Percentiles rank a stretch among this genome's conserved stretches.
Evolutionary conservation across 2,888 invertebrate genomes (phyloP).

Genomic region (Sarcophaga subvicina): DNA sequence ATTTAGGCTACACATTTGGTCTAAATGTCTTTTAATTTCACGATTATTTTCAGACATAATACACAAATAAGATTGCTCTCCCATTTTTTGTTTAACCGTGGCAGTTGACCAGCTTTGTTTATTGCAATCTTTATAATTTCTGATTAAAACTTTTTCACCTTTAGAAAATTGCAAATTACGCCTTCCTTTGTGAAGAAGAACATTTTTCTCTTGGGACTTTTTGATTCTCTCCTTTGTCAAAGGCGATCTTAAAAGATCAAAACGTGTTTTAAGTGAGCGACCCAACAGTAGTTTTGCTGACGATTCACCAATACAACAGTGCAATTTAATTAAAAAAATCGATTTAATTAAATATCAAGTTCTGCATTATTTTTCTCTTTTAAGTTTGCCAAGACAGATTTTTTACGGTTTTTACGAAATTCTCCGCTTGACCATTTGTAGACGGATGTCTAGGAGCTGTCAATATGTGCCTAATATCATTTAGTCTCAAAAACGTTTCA

Average conservation of each 20-base stretch:
- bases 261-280: conserved; percentile 54
- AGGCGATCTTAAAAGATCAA: conserved; percentile 59
- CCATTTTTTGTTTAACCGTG: conserved; percentile 36
- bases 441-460: conserved; percentile 21
- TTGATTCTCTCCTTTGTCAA: conserved; percentile 49
- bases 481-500: not conserved
- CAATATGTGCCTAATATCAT: conserved; percentile 6
- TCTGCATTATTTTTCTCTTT: conserved; percentile 31
- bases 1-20: too few relatives aligned
- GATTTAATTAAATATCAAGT: conserved; percentile 27
- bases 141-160: conserved; percentile 48
- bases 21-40: too few relatives aligned
- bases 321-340: conserved; percentile 15
- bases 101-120: conserved; percentile 59
- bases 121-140: conserved; percentile 61
- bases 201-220: conserved; percentile 34
- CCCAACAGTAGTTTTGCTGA: conserved; percentile 59
- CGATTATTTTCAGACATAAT: too few relatives aligned
- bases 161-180: too few relatives aligned
- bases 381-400: conserved; percentile 52
- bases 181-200: too few relatives aligned
- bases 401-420: conserved; percentile 70
- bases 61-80: too few relatives aligned
- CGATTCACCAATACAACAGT: conserved; percentile 58
- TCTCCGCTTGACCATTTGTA: not conserved